Evolutionary conservation across 2,888 invertebrate species (phyloP).

Genomic region (Torymus tubicola): DNA sequence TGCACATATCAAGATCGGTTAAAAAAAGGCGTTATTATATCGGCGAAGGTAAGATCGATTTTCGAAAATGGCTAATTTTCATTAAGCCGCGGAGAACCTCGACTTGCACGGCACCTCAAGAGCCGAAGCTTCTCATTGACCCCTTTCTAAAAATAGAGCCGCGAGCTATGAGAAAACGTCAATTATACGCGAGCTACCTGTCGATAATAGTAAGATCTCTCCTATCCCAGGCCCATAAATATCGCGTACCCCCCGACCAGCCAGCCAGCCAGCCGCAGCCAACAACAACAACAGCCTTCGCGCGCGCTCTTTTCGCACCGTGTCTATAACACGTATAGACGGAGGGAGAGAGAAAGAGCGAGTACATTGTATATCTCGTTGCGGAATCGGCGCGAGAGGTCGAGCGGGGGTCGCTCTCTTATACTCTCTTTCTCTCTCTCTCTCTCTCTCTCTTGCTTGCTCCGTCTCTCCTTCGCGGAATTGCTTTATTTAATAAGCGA

Average conservation of each 20-base stretch:
- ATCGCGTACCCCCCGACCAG: slow-evolving; percentile 5
- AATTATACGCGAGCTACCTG: slow-evolving; percentile 45
- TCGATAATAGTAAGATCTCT: slow-evolving; percentile 42
- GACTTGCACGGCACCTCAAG: too few species aligned
- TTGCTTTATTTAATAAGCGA: slow-evolving; percentile 74
- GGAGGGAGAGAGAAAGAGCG: background rate
- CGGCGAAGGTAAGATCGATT: too few species aligned
- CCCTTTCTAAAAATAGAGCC: slow-evolving; percentile 28
- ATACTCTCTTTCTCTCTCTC: too few species aligned
- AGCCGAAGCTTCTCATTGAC: slow-evolving; percentile 19
- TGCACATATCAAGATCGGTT: too few species aligned
- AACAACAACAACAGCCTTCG: background rate
- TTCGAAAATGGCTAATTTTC: too few species aligned
- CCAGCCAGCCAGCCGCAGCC: too few species aligned
- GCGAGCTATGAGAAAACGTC: slow-evolving; percentile 40
- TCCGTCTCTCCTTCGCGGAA: slow-evolving; percentile 68
- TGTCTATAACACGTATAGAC: background rate
- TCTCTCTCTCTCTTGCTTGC: slow-evolving; percentile 63
- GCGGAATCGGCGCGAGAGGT: slow-evolving; percentile 52
- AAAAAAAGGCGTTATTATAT: too few species aligned
- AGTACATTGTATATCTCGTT: slow-evolving; percentile 19
- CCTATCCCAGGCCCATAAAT: slow-evolving; percentile 40
- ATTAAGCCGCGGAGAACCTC: too few species aligned
- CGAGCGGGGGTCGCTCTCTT: slow-evolving; percentile 60
- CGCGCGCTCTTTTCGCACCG: slow-evolving; percentile 19